A percentile compares a stretch with the other conserved stretches of the same genome.
phyloP scores from a whole-genome alignment of 37 sponge, comb jelly and placozoan genomes.

The Eunapius fragilis region DNA sequence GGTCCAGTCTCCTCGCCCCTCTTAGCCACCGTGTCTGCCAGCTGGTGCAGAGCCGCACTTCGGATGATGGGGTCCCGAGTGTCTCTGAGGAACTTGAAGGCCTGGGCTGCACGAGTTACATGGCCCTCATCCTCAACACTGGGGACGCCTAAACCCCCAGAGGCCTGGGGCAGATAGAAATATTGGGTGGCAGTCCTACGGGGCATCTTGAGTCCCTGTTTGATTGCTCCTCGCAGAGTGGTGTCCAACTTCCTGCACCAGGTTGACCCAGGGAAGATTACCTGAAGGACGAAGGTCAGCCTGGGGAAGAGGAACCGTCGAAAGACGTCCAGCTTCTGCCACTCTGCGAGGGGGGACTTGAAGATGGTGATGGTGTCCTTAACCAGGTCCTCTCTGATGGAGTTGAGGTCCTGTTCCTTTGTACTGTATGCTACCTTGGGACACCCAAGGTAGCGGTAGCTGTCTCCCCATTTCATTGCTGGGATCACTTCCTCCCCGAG shows the following conservation, averaged over 20 bases:
- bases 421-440: not conserved
- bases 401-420: not conserved
- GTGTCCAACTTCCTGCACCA: not conserved
- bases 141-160: slow-evolving; percentile 1
- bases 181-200: not conserved
- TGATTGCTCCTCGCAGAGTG: not conserved
- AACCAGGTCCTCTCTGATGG: not conserved
- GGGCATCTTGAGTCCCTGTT: not conserved
- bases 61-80: not conserved
- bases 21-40: not conserved
- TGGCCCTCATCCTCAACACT: not conserved
- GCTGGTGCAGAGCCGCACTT: not conserved
- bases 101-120: not conserved
- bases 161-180: not conserved
- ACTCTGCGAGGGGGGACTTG: slow-evolving; percentile 1
- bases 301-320: not conserved
- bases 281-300: not conserved
- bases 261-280: not conserved
- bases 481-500: not conserved
- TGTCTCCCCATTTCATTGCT: slow-evolving; percentile 4
- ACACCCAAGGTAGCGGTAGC: slow-evolving; percentile 35
- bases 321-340: slow-evolving; percentile 2
- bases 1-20: not conserved
- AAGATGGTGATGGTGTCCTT: not conserved
- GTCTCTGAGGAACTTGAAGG: not conserved